Evolutionary conservation across 2,888 invertebrate genomes (phyloP), one percentile per base, ranked within the genome.

Genomic region (Synanthedon tipuliformis): DNA sequence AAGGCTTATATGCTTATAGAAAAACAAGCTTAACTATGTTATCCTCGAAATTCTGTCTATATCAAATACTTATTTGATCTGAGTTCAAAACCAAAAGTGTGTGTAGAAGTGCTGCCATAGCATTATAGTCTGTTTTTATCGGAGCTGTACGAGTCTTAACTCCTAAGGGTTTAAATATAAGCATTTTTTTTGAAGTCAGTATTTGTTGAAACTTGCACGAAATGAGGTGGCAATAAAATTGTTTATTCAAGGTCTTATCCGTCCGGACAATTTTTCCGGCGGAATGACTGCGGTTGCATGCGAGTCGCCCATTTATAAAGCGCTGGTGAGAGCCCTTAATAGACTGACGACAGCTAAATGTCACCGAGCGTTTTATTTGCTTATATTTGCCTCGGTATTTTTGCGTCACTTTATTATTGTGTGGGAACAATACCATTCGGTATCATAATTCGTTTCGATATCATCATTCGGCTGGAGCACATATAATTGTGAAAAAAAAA

Each of bases 341-440:
- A 86, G 85, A 70, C 81, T 69, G 86, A 64, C 76, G 87, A 88
- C 88, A 85, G 81, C 73, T 77, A 81, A 85, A 84, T 86, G 88
- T 87, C 87, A 79, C 78, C 73, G 64, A 63, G 58, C 74, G 74
- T 79, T 82, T 34, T 85, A 81, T 82, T 80, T 75, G 75, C 72
- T 71, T 71, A 74, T 71, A 61, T 73, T 73, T 64, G 64, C 64
- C 64, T 63, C 66, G 65, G 68, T 73, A 74, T 75, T 73, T 77
- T 72, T 60, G 73, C 66, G 68, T 68, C 59, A 73, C 64, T 75
- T 78, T 73, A 74, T 69, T 71, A 64, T 68, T 56, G 57, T 61
- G 56, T 51, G 51, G 51, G 58, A 57, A 61, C 64, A 61, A 69
- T 68, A 60, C 58, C 54, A 66, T 53, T 54, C 55, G 50, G 56